Percentiles rank a stretch among this genome's conserved stretches.
These are phyloP conservation scores for Mantis religiosa DNA, from an alignment of 2,888 invertebrate species.

Conservation along the genomic window DNA sequence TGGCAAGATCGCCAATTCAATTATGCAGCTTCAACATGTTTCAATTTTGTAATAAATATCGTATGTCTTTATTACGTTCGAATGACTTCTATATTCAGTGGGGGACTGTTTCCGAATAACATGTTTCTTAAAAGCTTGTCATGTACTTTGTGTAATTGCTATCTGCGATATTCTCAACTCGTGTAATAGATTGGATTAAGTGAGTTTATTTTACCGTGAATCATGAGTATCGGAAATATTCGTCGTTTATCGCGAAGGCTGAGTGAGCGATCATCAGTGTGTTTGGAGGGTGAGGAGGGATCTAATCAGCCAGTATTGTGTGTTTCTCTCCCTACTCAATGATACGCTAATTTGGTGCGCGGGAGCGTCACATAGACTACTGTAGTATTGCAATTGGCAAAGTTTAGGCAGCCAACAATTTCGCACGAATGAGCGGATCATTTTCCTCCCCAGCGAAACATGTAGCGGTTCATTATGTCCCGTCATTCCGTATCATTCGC, in stretches of 20 bases:
- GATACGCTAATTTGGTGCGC: not conserved
- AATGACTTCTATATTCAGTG: too few species aligned
- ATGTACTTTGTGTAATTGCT: too few species aligned
- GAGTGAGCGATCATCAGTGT: not conserved
- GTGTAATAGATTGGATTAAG: not conserved
- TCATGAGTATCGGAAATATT: not conserved
- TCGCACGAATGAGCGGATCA: not conserved
- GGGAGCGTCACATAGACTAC: not conserved
- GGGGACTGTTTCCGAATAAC: too few species aligned
- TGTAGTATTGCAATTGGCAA: not conserved
- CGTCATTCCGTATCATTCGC: not conserved
- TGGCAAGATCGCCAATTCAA: too few species aligned
- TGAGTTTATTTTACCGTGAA: not conserved
- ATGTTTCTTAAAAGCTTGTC: too few species aligned
- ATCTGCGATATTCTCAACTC: not conserved
- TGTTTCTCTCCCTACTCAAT: not conserved
- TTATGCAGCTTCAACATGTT: too few species aligned
- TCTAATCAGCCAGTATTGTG: not conserved
- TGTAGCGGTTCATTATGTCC: not conserved
- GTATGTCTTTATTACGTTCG: too few species aligned
- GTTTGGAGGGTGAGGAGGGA: not conserved
- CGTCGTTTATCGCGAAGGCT: not conserved
- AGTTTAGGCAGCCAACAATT: not conserved
- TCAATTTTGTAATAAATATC: too few species aligned
- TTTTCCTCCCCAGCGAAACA: not conserved